Evolutionary conservation across 2,888 invertebrate genomes (phyloP), one percentile per base, ranked within the genome.

Genomic region (Acanthopleura granulata): DNA sequence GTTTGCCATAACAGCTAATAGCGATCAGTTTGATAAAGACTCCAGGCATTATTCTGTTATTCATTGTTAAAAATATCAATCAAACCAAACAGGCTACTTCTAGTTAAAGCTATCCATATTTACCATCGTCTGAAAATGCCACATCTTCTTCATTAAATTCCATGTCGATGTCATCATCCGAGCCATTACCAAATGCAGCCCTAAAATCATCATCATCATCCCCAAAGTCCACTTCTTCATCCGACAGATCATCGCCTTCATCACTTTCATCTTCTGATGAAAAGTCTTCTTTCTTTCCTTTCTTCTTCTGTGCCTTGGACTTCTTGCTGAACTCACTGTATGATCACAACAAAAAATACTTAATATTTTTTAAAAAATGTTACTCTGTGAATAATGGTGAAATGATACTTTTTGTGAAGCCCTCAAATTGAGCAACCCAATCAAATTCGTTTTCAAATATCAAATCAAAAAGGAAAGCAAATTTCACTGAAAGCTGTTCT

Each of bases 281-380:
- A 27, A 78, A 92, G 0, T 92, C 91, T 16, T 91, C 92, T 22
- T 91, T 92, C 22, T 83, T 82, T 66, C 83, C 80, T n/a, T 73
- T 80, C 79, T 81, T 83, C 83, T 84, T 88, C 77, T 84, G 87
- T 49, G 87, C 81, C 76, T 78, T 77, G 11, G 27, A 62, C 62
- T 77, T 73, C 25, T 77, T 77, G 50, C 69, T 70, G 61, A 78
- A 74, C 40, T 77, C 78, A 29, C 77, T 77, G 57, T 30, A 75
- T 12, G 40, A 40, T 69, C 4, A 40, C 40, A 72, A 25, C 18
- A 12, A 30, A 69, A 30, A 0, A 18, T n/a, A 14, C 30, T 15
- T 50, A 40, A 50, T 22, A 27, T 70, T 9, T 18, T 12, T 66
- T n/a, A n/a, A n/a, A n/a, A n/a, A n/a, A n/a, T n/a, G n/a, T n/a